Base-by-base conservation (phyloP, 2,888 invertebrate genomes). In the Coleophora deauratella region DNA sequence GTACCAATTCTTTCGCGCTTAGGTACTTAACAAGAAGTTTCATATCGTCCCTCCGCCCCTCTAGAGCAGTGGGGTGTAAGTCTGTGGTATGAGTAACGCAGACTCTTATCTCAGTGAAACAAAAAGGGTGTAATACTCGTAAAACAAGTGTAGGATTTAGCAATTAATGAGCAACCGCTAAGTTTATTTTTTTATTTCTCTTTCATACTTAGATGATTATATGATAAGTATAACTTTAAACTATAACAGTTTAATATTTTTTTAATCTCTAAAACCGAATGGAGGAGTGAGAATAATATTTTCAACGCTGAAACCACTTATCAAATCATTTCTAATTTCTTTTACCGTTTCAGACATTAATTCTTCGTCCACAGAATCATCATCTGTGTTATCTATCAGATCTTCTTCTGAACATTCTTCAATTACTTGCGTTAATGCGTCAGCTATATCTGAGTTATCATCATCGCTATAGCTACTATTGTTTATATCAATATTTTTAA, bases 401-500 rank as follows among this genome's bases (percentile, higher is more conserved):
- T 57, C 55, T 38, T 56, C 50, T 12, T 47, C 35, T n/a, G 62
- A 60, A 50, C 49, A 63, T 47, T 74, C 69, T 51, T 67, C 68
- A 37, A 84, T 58, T 4, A 79, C 52, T 66, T 82, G 82, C 11
- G 85, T 85, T 21, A 66, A 41, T 9, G 77, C 79, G 46, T 74
- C 72, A 28, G 77, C 76, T 41, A 71, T 59, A 48, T 74, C 71
- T 7, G 63, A 64, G 54, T 44, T 12, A 4, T 32, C 33, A 31
- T 14, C 35, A 9, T 38, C 41, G 3, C 2, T 13, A 34, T 42
- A 47, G n/a, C 10, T 36, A 33, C 31, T 33, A 10, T 21, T n/a
- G 7, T 36, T 27, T 2, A 27, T n/a, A n/a, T n/a, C 9, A 14
- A 36, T 11, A 0, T n/a, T 27, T 11, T 21, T 3, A 34, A 2